A percentile compares a stretch with the other conserved stretches of the same genome.
phyloP scores from a whole-genome alignment of 2,113 vertebrate species.

The Myotis lucifugus region DNA sequence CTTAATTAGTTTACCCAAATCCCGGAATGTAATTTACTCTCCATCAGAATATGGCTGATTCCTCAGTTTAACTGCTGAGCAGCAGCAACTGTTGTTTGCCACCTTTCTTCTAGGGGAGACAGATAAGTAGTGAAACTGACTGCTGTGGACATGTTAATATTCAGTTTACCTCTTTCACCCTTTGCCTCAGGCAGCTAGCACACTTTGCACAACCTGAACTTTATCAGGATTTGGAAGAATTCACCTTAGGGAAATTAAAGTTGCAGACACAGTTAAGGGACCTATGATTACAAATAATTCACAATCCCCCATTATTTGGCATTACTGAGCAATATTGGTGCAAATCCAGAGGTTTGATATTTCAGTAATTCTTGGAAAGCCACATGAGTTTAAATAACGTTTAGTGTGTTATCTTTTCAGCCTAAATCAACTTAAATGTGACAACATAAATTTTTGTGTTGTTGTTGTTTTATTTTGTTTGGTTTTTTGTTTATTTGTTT shows the following conservation, averaged over 20 bases:
- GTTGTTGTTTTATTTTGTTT: background rate
- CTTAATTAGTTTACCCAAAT: conserved; percentile 63
- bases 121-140: conserved; percentile 41
- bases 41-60: conserved; percentile 31
- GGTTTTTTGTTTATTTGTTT: too few species aligned
- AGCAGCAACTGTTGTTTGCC: background rate
- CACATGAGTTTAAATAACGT: background rate
- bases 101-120: background rate
- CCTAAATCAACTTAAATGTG: background rate
- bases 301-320: background rate
- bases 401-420: background rate
- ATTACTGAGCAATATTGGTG: background rate
- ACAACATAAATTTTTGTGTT: background rate
- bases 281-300: conserved; percentile 54
- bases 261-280: conserved; percentile 15
- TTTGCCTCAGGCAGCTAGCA: conserved; percentile 53
- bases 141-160: conserved; percentile 2
- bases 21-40: conserved; percentile 9
- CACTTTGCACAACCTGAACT: conserved; percentile 18
- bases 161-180: conserved; percentile 53
- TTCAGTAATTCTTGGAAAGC: background rate
- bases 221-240: conserved; percentile 53
- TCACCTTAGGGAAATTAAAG: conserved; percentile 69
- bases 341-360: background rate
- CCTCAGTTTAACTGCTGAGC: conserved; percentile 55